Base-by-base conservation (phyloP, 2,113 vertebrate species). In the Platycercus adscitus region DNA sequence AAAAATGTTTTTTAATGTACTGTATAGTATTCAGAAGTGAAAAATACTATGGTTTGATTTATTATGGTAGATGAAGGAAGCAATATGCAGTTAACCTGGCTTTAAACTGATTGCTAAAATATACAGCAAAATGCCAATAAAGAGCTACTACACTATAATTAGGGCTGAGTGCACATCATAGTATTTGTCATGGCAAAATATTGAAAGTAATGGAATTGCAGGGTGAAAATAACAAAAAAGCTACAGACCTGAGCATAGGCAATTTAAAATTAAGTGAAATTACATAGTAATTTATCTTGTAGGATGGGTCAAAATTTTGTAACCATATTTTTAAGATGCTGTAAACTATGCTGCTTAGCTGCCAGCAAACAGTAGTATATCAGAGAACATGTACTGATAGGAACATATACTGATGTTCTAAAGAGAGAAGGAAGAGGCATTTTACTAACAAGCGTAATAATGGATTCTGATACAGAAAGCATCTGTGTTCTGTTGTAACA, bases 101-200 rank as follows among this genome's bases (percentile, higher is more conserved):
- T 95, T 96, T 96, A 93, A 87, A 71, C 55, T 56, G 58, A 80
- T 91, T 93, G 63, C 58, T 96, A 86, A 97, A 96, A 91, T 88
- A 85, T 68, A 90, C 49, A 94, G 46, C 23, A 29, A 47, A 78
- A 82, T 80, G 49, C 46, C 75, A 91, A 6, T 41, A 70, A 87
- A 91, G 58, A 93, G 31, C 39, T 93, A 76, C 61, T 89, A 5
- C 86, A 90, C 49, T 79, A 69, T 89, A 89, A 85, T 87, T 88
- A 86, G 29, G 29, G 41, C 49, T 81, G 75, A 69, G 37, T 78
- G 50, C 0, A 0, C 88, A 72, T 72, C 63, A 86, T 65, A 86
- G 70, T 93, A 86, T 90, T 96, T 93, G 60, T 81, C 89, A 92
- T 35, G 83, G 81, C 93, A 94, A 96, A 96, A 91, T 75, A 81